phyloP scores from a whole-genome alignment of 2,797 vertebrate species.

The Sebastes itinus region DNA sequence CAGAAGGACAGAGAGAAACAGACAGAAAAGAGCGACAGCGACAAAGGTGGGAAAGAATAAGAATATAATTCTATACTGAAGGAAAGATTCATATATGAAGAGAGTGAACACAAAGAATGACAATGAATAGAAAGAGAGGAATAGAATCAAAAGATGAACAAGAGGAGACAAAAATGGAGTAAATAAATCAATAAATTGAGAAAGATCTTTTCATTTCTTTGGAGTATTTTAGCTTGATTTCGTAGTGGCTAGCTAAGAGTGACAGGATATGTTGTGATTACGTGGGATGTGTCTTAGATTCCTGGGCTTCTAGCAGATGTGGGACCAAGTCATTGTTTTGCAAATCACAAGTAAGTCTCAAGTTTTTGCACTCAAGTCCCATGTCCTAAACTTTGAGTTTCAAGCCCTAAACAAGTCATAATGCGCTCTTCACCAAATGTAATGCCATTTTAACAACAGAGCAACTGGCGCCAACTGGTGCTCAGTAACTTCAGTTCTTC shows the following conservation, averaged over 20 bases:
- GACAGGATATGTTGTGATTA: neutral
- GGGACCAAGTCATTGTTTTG: too few relatives aligned
- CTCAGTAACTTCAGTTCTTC: too few relatives aligned
- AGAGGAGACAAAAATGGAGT: neutral
- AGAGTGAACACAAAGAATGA: neutral
- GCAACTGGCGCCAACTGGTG: too few relatives aligned
- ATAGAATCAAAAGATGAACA: neutral
- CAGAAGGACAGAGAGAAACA: slow-evolving; percentile 2
- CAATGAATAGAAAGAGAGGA: neutral
- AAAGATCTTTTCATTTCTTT: neutral
- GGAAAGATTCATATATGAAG: neutral
- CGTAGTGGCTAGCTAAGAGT: neutral
- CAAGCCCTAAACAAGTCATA: too few relatives aligned
- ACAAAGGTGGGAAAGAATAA: neutral
- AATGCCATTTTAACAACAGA: too few relatives aligned
- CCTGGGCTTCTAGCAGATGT: neutral
- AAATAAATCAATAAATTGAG: neutral
- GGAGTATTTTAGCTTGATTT: neutral
- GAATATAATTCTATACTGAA: neutral
- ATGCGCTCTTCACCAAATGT: too few relatives aligned
- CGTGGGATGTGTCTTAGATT: neutral
- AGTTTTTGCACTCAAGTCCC: too few relatives aligned
- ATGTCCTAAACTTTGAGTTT: too few relatives aligned
- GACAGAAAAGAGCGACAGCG: neutral
- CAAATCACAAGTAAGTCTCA: too few relatives aligned